Evolutionary conservation across 1,140 invertebrate species (phyloP).

Genomic region (Hyphantria cunea): DNA sequence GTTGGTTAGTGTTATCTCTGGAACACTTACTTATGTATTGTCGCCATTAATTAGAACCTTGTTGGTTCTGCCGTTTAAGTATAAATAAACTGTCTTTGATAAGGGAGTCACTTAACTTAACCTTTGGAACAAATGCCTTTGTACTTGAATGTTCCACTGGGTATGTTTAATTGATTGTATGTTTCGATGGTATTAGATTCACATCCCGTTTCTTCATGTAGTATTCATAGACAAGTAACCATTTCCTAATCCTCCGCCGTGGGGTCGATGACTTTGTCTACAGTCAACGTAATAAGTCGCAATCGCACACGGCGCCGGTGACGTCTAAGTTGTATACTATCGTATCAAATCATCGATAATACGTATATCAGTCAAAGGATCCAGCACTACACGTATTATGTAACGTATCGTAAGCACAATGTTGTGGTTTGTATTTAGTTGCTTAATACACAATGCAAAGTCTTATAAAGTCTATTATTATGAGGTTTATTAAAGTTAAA

Average conservation of each 20-base stretch:
- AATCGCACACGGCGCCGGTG: constrained; percentile 49
- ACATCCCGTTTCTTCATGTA: constrained; percentile 34
- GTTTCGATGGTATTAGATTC: constrained; percentile 9
- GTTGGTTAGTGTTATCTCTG: constrained; percentile 16
- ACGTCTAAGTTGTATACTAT: constrained; percentile 52
- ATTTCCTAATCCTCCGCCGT: constrained; percentile 59
- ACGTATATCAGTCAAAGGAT: no score
- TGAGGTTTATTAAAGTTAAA: no score
- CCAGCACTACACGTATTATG: no score
- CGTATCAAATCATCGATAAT: neutral
- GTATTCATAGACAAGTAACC: constrained; percentile 45
- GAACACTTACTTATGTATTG: constrained; percentile 2
- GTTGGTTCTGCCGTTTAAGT: constrained; percentile 43
- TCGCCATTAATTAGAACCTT: constrained; percentile 22
- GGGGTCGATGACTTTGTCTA: constrained; percentile 66
- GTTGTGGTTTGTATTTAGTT: no score
- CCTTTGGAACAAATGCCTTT: constrained; percentile 20
- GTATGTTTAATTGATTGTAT: neutral
- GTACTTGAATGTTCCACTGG: constrained; percentile 13
- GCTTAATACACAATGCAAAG: no score
- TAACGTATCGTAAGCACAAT: no score
- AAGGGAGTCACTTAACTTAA: constrained; percentile 27
- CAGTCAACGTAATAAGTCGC: constrained; percentile 51
- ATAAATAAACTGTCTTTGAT: constrained; percentile 36
- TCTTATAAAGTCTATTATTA: no score